phyloP scores from a whole-genome alignment of 2,888 invertebrate genomes.

The Lasioglossum pauxillum region DNA sequence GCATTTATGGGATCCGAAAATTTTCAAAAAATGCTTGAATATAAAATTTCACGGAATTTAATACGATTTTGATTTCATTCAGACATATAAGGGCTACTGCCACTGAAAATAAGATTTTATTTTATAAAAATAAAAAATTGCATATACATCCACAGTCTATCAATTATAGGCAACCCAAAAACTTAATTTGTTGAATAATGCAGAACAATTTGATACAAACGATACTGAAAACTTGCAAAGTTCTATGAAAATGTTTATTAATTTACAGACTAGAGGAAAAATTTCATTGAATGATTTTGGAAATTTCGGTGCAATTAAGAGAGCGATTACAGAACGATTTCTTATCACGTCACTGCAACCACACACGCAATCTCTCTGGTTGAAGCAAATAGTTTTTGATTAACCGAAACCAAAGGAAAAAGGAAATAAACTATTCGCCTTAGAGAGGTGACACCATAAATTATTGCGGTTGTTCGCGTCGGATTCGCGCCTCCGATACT shows the following conservation, averaged over 20 bases:
- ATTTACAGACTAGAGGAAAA: neutral
- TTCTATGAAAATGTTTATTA: neutral
- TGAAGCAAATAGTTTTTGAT: neutral
- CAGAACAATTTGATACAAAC: too few relatives aligned
- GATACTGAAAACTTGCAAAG: neutral
- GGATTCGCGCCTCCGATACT: slow-evolving; percentile 46
- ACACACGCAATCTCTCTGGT: neutral
- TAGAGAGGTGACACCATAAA: neutral
- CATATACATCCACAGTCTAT: too few relatives aligned
- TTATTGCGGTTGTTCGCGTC: slow-evolving; percentile 25
- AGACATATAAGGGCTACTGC: too few relatives aligned
- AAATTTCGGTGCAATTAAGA: neutral
- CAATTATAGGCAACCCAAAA: too few relatives aligned
- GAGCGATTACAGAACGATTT: neutral
- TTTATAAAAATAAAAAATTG: too few relatives aligned
- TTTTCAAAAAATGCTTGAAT: too few relatives aligned
- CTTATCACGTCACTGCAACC: neutral
- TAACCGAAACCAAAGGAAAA: neutral
- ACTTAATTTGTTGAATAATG: too few relatives aligned
- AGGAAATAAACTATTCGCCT: neutral
- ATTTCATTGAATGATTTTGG: neutral
- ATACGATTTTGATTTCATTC: too few relatives aligned
- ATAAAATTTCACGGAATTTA: too few relatives aligned
- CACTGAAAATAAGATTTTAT: too few relatives aligned
- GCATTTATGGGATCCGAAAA: too few relatives aligned